Percentiles rank a stretch among this genome's conserved stretches.
Conservation (phyloP, 2,113 vertebrate genomes). For the Hiodon tergisus region DNA sequence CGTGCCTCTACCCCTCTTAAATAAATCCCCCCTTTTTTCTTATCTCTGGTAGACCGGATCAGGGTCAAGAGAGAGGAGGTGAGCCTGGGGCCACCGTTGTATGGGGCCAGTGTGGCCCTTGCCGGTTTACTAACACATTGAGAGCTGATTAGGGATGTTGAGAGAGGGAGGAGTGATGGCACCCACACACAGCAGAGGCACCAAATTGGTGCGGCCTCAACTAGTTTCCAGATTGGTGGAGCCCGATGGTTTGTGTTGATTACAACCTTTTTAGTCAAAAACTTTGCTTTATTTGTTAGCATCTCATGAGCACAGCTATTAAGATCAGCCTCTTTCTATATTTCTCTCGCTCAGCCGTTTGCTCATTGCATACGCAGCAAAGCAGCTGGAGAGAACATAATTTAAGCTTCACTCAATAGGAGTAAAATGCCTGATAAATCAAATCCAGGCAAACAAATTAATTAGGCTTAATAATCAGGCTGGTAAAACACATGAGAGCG, state of each 20-base stretch:
- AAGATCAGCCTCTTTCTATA: not conserved
- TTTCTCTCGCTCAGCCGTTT: not conserved
- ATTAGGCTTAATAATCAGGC: constrained; percentile 46
- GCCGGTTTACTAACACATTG: constrained; percentile 48
- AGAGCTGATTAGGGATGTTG: constrained; percentile 39
- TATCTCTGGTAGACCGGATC: constrained; percentile 46
- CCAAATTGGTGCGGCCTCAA: not conserved
- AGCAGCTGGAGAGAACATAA: constrained; percentile 9
- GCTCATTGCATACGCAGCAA: not conserved
- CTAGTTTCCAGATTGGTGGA: not conserved
- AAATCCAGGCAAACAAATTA: constrained; percentile 46
- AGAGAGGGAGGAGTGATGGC: too few relatives aligned
- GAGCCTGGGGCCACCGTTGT: constrained; percentile 18
- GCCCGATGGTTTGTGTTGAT: not conserved
- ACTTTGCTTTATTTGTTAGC: not conserved
- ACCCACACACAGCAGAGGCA: constrained; percentile 30
- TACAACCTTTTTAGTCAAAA: too few relatives aligned
- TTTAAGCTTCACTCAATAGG: constrained; percentile 28
- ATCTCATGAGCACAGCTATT: not conserved
- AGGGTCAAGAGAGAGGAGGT: constrained; percentile 8
- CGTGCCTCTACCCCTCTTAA: not conserved
- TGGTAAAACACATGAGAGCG: constrained; percentile 26
- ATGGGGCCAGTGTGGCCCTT: constrained; percentile 45
- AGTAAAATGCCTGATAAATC: constrained; percentile 26
- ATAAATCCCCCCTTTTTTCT: constrained; percentile 35